Base-by-base conservation (phyloP, 1,140 invertebrate genomes). In the Drosophila truncata region DNA sequence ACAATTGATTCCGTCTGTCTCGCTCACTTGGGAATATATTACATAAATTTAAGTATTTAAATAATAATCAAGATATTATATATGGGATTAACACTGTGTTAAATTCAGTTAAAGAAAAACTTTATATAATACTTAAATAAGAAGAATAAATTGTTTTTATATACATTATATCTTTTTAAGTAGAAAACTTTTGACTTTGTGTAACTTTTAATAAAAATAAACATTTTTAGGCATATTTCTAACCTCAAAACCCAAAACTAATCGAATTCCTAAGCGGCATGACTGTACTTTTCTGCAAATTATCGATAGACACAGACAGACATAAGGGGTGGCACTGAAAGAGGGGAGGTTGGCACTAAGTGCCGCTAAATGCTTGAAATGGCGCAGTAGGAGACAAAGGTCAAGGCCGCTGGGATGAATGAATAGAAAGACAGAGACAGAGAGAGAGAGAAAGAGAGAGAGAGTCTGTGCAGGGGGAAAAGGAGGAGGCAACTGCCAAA, bases 341-440 rank as follows among this genome's bases (percentile, higher is more conserved):
- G 70, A 50, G 44, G 66, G 29, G n/a, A n/a, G 42, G 35, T 33
- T 50, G 41, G 10, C n/a, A 76, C 74, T 69, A 80, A 85, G 72
- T 71, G 78, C 75, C 59, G 78, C 69, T 79, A 86, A 86, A 82
- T 71, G 80, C 69, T 69, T 70, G 67, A 77, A 88, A 80, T 88
- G 76, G 80, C 77, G 55, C 80, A 63, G 83, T 80, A 80, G 83
- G 84, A 88, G 72, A 80, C 72, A 39, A 63, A 87, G 84, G 84
- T 88, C 83, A 88, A 54, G 74, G 75, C 79, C 59, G 65, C 57
- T 35, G 64, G 29, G 75, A 84, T 66, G 71, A 71, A 70, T 27
- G 41, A 66, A 37, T 2, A 16, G 9, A 16, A 13, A 46, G 33
- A 49, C 20, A 39, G 39, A 46, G 4, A 44, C 39, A 42, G 14